Base-by-base conservation (phyloP, 2,113 vertebrate genomes). In the Rhinogobius similis region DNA sequence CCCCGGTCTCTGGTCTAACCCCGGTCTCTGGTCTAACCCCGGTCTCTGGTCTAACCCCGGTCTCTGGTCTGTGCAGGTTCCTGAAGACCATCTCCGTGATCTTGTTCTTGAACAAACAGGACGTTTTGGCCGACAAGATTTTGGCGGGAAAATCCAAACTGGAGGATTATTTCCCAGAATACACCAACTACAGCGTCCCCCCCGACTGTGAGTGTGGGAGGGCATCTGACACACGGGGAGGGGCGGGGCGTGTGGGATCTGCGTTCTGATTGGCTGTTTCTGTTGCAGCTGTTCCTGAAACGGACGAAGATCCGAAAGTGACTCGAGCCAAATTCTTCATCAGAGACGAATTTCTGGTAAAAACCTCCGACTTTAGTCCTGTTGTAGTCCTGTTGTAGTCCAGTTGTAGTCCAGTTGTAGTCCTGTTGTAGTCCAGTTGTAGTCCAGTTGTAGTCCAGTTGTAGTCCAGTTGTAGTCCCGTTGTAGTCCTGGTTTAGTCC, bases 131-230 rank as follows among this genome's bases (percentile, higher is more conserved):
- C 62, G 98, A 99, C 68, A 99, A 99, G 79, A 97, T 99, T 83
- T 86, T 99, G 89, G 97, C 98, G 26, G 98, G 98, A 72, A 99
- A 99, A 84, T 99, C 97, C 78, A 97, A 96, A 92, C 95, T 99
- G 14, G 98, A 99, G 90, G 98, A 99, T 92, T 99, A 99, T 85
- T 99, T 99, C 77, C 96, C 97, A 0, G 96, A 98, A 79, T 99
- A 97, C 1, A 88, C 77, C 62, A 95, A 95, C 85, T 99, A 99
- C 62, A 95, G 94, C 41, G 92, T 96, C 78, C 94, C 97, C 52
- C 91, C 93, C 79, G 97, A 99, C 66, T 94, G 98, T 83, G 44
- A 38, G 56, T 59, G 46, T n/a, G 18, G 18, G 18, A 46, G 44
- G 18, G 44, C 8, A 18, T 20, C 16, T 20, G 44, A 46, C 5